These are phyloP conservation scores for Trigoniulus corallinus DNA, from an alignment of 1,140 invertebrate genomes.

Conservation along the genomic window DNA sequence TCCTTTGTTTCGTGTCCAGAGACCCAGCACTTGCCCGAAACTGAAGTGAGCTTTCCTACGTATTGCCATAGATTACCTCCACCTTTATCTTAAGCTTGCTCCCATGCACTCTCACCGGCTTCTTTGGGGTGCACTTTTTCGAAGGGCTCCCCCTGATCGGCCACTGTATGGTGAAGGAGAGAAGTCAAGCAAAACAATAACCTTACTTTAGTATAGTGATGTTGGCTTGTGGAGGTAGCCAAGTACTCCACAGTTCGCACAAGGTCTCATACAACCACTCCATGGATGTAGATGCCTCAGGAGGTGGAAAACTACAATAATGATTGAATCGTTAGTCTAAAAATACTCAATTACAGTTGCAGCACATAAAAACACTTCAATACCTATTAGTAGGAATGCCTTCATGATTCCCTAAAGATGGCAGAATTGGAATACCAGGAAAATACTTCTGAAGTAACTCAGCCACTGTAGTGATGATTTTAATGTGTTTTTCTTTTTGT, in stretches of 20 bases:
- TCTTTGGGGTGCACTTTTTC: too few relatives aligned
- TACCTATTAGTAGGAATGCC: constrained; percentile 67
- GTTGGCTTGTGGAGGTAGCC: constrained; percentile 36
- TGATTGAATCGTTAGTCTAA: too few relatives aligned
- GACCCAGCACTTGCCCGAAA: too few relatives aligned
- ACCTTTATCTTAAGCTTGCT: too few relatives aligned
- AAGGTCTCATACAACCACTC: constrained; percentile 18
- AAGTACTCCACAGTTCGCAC: constrained; percentile 41
- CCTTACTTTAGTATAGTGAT: neutral
- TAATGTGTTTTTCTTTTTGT: constrained; percentile 41
- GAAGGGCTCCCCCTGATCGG: too few relatives aligned
- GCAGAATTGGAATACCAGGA: constrained; percentile 43
- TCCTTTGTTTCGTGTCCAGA: too few relatives aligned
- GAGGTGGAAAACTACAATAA: constrained; percentile 4
- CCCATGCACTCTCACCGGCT: too few relatives aligned
- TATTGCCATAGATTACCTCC: too few relatives aligned
- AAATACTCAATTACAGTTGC: neutral
- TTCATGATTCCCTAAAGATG: constrained; percentile 76
- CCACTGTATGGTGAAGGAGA: too few relatives aligned
- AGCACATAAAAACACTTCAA: neutral
- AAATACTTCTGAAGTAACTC: constrained; percentile 41
- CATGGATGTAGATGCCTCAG: neutral
- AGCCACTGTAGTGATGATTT: constrained; percentile 37
- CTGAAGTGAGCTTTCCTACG: too few relatives aligned
- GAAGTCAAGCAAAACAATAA: too few relatives aligned